These are phyloP conservation scores for Micrasema minimum DNA, from an alignment of 1,140 invertebrate genomes.

Conservation along the genomic window DNA sequence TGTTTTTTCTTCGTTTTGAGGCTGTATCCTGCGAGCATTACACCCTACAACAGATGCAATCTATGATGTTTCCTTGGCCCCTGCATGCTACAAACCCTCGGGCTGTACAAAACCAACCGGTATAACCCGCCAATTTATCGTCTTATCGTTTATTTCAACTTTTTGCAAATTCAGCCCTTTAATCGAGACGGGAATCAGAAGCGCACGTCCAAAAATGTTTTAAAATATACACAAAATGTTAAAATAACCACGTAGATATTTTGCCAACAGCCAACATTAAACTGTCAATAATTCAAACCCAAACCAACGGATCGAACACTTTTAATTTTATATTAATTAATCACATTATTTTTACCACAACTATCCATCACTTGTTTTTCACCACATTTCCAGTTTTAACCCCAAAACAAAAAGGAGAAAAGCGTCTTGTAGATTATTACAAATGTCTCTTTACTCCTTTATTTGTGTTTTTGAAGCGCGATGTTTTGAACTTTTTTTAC, in stretches of 20 bases:
- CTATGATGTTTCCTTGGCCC: conserved; percentile 23
- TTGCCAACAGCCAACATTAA: no score
- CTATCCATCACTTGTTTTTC: no score
- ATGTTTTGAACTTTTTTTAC: not conserved
- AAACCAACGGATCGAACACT: no score
- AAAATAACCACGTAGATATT: not conserved
- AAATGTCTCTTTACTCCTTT: no score
- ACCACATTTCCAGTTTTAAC: no score
- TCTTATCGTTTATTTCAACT: not conserved
- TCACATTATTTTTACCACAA: no score
- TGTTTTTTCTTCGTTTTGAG: not conserved
- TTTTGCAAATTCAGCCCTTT: conserved; percentile 6
- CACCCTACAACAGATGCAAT: conserved; percentile 8
- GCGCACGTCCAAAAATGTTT: not conserved
- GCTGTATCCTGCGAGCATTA: not conserved
- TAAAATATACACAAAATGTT: not conserved
- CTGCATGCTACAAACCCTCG: not conserved
- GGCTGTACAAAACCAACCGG: conserved; percentile 9
- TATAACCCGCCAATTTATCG: conserved; percentile 13
- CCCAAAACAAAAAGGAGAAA: no score
- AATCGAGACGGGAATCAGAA: not conserved
- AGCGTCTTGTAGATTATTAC: no score
- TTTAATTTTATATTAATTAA: no score
- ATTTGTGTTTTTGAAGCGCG: not conserved
- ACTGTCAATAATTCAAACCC: no score